A percentile compares a stretch with the other conserved stretches of the same genome.
Evolutionary conservation across 2,797 vertebrate species (phyloP).

Genomic region (Poliocrania exsul): DNA sequence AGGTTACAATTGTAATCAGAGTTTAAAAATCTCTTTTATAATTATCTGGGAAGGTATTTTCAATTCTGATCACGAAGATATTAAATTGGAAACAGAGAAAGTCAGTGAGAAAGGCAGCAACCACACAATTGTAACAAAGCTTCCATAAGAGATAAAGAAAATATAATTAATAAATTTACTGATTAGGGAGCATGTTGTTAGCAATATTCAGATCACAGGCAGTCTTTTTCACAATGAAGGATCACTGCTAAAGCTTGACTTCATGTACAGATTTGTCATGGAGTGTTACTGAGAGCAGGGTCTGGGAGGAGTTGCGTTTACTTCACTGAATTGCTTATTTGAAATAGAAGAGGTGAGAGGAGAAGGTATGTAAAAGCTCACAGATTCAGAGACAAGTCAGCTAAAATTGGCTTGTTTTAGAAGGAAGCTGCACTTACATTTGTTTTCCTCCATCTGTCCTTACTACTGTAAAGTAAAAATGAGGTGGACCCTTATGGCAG

Average conservation of each 20-base stretch:
- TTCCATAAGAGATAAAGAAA: background rate
- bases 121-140: background rate
- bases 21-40: background rate
- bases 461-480: background rate
- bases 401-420: background rate
- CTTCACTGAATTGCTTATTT: background rate
- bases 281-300: background rate
- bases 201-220: background rate
- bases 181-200: background rate
- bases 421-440: background rate
- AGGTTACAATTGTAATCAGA: background rate
- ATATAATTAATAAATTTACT: background rate
- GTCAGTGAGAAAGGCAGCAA: background rate
- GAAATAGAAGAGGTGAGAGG: background rate
- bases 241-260: background rate
- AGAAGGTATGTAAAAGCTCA: background rate
- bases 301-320: background rate
- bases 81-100: background rate
- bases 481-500: background rate
- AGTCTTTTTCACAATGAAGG: background rate
- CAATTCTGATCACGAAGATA: background rate
- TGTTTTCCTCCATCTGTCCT: background rate
- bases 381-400: background rate
- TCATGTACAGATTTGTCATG: background rate
- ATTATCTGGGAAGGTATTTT: background rate